phyloP scores from a whole-genome alignment of 1,140 invertebrate genomes.

The Zelostemma sp. region DNA sequence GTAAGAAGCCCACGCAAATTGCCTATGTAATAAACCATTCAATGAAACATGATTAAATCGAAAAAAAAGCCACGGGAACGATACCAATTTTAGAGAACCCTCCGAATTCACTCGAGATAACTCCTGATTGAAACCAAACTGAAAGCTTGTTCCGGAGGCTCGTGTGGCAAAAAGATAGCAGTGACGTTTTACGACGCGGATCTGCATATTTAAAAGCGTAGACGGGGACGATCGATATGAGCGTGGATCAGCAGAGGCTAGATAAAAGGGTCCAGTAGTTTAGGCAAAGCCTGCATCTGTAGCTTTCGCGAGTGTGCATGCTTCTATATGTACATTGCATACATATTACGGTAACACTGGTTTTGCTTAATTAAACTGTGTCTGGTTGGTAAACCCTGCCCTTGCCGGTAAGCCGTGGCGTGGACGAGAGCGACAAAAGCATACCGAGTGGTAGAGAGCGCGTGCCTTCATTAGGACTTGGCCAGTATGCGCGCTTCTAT shows the following conservation, averaged over 20 bases:
- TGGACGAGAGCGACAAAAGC: slow-evolving; percentile 51
- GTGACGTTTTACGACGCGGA: background rate
- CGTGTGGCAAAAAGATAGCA: background rate
- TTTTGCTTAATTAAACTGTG: slow-evolving; percentile 63
- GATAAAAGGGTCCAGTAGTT: slow-evolving; percentile 4
- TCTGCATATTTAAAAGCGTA: slow-evolving; percentile 1
- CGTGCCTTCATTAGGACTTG: slow-evolving; percentile 59
- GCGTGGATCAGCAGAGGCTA: background rate
- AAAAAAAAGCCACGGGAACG: too few species aligned
- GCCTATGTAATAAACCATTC: too few species aligned
- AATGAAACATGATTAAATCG: too few species aligned
- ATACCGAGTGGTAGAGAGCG: slow-evolving; percentile 35
- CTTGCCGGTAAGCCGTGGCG: slow-evolving; percentile 10
- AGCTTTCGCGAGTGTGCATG: background rate
- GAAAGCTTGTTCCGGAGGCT: background rate
- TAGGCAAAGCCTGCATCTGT: slow-evolving; percentile 1
- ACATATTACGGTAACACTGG: slow-evolving; percentile 37
- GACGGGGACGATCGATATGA: background rate
- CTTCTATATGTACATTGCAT: background rate
- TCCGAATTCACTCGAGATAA: background rate
- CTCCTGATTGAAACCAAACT: background rate
- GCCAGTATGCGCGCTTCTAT: slow-evolving; percentile 20
- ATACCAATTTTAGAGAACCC: background rate
- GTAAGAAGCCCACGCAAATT: too few species aligned
- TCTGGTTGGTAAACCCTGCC: slow-evolving; percentile 44